Evolutionary conservation across 2,888 invertebrate genomes (phyloP), one percentile per base, ranked within the genome.

Genomic region (Labia minor): DNA sequence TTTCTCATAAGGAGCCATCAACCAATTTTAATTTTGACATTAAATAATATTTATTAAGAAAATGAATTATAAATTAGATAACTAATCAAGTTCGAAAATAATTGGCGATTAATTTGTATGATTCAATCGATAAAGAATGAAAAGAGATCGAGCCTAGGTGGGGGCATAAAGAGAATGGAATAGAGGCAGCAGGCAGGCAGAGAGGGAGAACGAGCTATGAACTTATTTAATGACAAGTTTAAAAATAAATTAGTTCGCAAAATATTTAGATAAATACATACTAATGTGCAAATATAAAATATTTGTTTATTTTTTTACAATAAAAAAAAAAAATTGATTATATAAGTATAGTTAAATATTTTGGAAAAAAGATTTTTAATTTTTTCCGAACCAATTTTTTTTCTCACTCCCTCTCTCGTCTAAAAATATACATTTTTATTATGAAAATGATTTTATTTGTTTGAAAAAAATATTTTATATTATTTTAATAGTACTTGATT

Each of bases 91-190:
- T 26, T 26, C n/a, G 11, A 49, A 49, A 49, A 3, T n/a, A 49
- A 49, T 49, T 49, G 49, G 16, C 49, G 49, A 49, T 49, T 49
- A 49, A 49, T 49, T 49, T 49, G 49, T 49, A 49, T 49, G 49
- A 49, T 49, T 49, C 49, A 49, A 49, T 49, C 49, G 49, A 49
- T 49, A 49, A 49, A 49, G 49, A 49, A 49, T 49, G 49, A 49
- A 49, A 49, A 49, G 49, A n/a, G 49, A 49, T n/a, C 49, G 49
- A 49, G n/a, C 49, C n/a, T n/a, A 16, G 16, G 49, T n/a, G 49
- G 49, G 49, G 49, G 49, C 3, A 49, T 49, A 49, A 49, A 49
- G 49, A 49, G 49, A 49, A 49, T 49, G 49, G n/a, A 49, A 49
- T n/a, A 49, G n/a, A 49, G n/a, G 14, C n/a, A 49, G 33, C 6